Percentiles rank a stretch among this genome's conserved stretches.
These are phyloP conservation scores for Agrilus cyanescens DNA, from an alignment of 2,888 invertebrate genomes.

Conservation along the genomic window DNA sequence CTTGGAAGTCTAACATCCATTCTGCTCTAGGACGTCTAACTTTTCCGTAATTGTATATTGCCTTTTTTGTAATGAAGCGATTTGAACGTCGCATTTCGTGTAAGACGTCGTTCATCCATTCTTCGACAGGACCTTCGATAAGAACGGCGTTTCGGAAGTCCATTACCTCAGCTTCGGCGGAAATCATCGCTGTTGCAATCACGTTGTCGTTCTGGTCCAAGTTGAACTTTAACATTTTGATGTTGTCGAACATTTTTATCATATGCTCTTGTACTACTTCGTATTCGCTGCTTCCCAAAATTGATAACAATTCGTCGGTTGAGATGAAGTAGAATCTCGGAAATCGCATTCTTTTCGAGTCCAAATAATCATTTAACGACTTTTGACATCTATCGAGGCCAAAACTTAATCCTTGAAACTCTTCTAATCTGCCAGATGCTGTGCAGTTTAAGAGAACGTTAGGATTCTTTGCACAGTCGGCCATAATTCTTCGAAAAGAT, in stretches of 20 bases:
- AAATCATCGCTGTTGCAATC: slow-evolving; percentile 72
- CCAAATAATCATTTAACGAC: slow-evolving; percentile 80
- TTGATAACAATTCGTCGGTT: slow-evolving; percentile 81
- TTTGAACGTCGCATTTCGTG: slow-evolving; percentile 77
- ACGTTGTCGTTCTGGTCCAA: slow-evolving; percentile 53
- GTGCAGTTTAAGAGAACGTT: slow-evolving; percentile 72
- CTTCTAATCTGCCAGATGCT: slow-evolving; percentile 58
- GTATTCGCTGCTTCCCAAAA: slow-evolving; percentile 77
- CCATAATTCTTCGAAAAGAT: slow-evolving; percentile 71
- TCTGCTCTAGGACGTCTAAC: slow-evolving; percentile 56
- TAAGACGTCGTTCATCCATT: slow-evolving; percentile 83
- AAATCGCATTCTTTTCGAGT: slow-evolving; percentile 76
- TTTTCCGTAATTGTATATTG: slow-evolving; percentile 76
- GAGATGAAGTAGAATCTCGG: slow-evolving; percentile 91
- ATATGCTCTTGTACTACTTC: slow-evolving; percentile 84
- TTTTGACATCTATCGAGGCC: slow-evolving; percentile 86
- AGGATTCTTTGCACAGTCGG: slow-evolving; percentile 67
- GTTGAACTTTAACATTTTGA: slow-evolving; percentile 59
- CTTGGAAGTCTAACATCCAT: slow-evolving; percentile 84
- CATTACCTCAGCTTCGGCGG: slow-evolving; percentile 80
- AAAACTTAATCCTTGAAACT: slow-evolving; percentile 58
- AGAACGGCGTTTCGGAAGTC: slow-evolving; percentile 59
- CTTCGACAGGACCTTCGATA: slow-evolving; percentile 75
- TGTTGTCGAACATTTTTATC: slow-evolving; percentile 93
- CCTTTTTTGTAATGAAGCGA: slow-evolving; percentile 73